These are phyloP conservation scores for Tichodroma muraria DNA, from an alignment of 2,113 vertebrate species.

Conservation along the genomic window DNA sequence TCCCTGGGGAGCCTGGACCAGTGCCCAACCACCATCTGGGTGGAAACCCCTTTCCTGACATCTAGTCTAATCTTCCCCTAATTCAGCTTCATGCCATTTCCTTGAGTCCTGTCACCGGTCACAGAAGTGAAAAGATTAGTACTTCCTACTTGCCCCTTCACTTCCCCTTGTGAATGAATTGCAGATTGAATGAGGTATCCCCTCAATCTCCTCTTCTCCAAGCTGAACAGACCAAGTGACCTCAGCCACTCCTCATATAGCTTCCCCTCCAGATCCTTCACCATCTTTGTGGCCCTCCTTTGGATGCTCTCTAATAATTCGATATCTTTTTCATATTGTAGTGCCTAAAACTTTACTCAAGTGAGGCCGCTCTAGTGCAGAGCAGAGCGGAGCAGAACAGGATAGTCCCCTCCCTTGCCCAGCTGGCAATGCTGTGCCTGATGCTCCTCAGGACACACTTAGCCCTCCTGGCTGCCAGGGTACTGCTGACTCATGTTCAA, in stretches of 20 bases:
- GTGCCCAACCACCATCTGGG: neutral
- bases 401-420: neutral
- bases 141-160: neutral
- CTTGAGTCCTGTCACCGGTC: neutral
- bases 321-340: neutral
- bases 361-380: fast-evolving
- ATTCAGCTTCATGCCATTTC: neutral
- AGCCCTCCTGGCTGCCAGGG: neutral
- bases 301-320: neutral
- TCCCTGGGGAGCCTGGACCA: neutral
- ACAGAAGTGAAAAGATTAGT: neutral
- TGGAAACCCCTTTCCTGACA: neutral
- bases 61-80: neutral
- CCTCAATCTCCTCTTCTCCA: neutral
- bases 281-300: neutral
- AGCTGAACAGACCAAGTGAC: neutral
- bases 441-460: fast-evolving
- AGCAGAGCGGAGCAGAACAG: neutral
- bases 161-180: neutral
- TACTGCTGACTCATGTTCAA: neutral
- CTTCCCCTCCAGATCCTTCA: neutral
- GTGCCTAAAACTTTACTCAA: neutral
- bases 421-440: fast-evolving
- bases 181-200: neutral
- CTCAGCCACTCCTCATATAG: fast-evolving